Evolutionary conservation across 23 tunicate genomes (phyloP), one percentile per base, ranked within the genome.

Genomic region (Ciona savignyi): DNA sequence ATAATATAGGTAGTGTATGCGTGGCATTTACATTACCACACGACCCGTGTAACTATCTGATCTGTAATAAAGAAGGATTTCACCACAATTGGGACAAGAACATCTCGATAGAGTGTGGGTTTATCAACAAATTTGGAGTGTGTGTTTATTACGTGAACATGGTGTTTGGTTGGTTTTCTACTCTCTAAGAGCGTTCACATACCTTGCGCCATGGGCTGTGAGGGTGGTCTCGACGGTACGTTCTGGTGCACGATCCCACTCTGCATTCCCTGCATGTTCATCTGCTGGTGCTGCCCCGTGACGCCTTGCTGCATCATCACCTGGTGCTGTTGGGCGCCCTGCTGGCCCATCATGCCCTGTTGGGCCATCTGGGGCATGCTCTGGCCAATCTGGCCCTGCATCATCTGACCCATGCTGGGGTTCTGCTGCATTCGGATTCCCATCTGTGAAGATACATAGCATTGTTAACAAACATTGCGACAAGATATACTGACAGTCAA

Each of bases 261-360:
- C 56, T 63, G 77, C 42, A 80, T 60, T 0, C 0, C 60, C 21
- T 25, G 70, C 26, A 75, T 34, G 77, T 71, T 80, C 71, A 80
- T 71, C 71, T 67, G 68, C 56, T 79, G 92, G 23, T 80, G 83
- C 25, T 65, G 60, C 15, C 61, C 62, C 29, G 49, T 73, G 30
- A 69, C 24, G 20, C 75, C 66, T 20, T 51, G 73, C 67, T 74
- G 78, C 85, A 86, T 74, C 68, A 64, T 68, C n/a, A 33, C 34
- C 24, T 78, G 72, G 34, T 51, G 61, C 2, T 26, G 30, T 25
- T 48, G n/a, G 33, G 31, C 60, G 23, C 78, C 66, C 65, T 80
- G 84, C 35, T 80, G 84, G n/a, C 63, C 77, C 79, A 81, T 73
- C 85, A 86, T 86, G 20, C 65, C 32, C 23, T 60, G 80, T 63